Conservation (phyloP, 2,888 invertebrate species). For the Exocentrus adspersus region DNA sequence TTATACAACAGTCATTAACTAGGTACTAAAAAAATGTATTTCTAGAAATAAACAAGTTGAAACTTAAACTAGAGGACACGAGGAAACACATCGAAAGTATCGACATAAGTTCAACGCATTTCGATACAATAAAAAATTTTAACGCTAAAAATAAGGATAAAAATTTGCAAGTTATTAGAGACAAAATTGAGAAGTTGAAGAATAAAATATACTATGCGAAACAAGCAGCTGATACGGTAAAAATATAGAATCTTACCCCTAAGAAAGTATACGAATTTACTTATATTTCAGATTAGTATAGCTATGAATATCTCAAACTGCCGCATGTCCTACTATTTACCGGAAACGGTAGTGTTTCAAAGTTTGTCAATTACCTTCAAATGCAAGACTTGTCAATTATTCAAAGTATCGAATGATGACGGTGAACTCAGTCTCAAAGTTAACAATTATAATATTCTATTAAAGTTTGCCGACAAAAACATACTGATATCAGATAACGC, state of each 20-base stretch:
- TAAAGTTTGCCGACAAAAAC: constrained; percentile 27
- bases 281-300: constrained; percentile 48
- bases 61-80: constrained; percentile 34
- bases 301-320: constrained; percentile 50
- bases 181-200: constrained; percentile 73
- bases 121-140: constrained; percentile 10
- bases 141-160: constrained; percentile 14
- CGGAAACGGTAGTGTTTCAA: constrained; percentile 46
- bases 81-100: constrained; percentile 33
- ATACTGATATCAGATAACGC: constrained; percentile 31
- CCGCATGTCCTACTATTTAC: constrained; percentile 45
- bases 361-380: constrained; percentile 50
- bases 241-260: constrained; percentile 41
- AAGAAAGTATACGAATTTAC: neutral
- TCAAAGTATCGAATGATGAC: constrained; percentile 42
- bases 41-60: constrained; percentile 39
- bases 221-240: constrained; percentile 85
- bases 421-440: constrained; percentile 47
- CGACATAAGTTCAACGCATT: constrained; percentile 21
- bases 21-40: constrained; percentile 1
- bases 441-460: constrained; percentile 42
- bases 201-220: constrained; percentile 80
- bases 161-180: constrained; percentile 54
- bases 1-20: neutral
- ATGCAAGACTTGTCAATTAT: constrained; percentile 50